Percentiles rank a stretch among this genome's conserved stretches.
phyloP scores from a whole-genome alignment of 2,113 vertebrate species.

The Periophthalmodon schlosseri region DNA sequence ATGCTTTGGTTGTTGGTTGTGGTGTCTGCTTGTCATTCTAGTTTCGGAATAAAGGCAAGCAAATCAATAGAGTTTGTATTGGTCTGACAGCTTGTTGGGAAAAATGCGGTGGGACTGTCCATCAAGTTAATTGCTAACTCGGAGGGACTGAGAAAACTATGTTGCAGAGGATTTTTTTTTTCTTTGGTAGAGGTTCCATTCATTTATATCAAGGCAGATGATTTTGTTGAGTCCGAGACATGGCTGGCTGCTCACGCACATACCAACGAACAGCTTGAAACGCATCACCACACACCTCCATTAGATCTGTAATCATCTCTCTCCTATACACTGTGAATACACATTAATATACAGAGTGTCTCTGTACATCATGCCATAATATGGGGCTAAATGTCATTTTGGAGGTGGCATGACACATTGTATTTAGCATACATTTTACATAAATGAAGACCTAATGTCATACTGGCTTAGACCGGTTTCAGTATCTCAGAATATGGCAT shows the following conservation, averaged over 20 bases:
- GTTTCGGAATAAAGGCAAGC: conserved; percentile 46
- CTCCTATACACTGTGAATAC: conserved; percentile 62
- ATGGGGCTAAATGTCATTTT: conserved; percentile 23
- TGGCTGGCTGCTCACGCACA: conserved; percentile 56
- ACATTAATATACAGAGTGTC: conserved; percentile 33
- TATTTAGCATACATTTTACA: not conserved
- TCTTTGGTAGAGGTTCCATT: conserved; percentile 47
- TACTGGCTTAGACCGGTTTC: conserved; percentile 4
- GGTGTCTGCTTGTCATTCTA: conserved; percentile 37
- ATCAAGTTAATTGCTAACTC: conserved; percentile 60
- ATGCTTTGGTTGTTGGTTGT: conserved; percentile 21
- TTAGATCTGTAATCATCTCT: conserved; percentile 64
- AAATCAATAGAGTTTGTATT: conserved; percentile 51
- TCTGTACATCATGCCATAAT: conserved; percentile 12
- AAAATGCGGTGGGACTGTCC: conserved; percentile 27
- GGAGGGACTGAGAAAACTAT: conserved; percentile 46
- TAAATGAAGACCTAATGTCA: not conserved
- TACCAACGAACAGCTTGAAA: conserved; percentile 37
- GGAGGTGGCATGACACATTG: conserved; percentile 20
- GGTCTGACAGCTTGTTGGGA: conserved; percentile 35
- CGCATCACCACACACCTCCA: conserved; percentile 56
- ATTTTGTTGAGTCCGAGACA: conserved; percentile 58
- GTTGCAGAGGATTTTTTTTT: conserved; percentile 41
- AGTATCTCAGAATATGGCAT: conserved; percentile 1
- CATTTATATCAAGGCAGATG: conserved; percentile 60